Evolutionary conservation across 2,888 invertebrate species (phyloP), one percentile per base, ranked within the genome.

Genomic region (Patella depressa): DNA sequence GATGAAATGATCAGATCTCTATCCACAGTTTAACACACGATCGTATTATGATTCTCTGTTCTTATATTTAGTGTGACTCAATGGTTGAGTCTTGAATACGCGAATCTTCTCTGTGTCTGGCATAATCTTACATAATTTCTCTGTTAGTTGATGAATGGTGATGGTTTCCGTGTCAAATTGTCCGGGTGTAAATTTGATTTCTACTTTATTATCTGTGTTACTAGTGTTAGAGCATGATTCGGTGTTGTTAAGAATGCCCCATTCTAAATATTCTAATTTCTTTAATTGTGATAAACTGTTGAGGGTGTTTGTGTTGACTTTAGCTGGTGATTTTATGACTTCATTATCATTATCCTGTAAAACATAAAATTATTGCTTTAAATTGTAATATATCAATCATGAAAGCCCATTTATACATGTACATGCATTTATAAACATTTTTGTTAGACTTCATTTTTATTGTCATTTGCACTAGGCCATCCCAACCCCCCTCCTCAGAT

Each of bases 301-400:
- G 74, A 87, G 57, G 15, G 86, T 83, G 70, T 84, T 85, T 24
- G 83, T 80, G 81, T 88, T 88, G 19, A 86, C 83, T 73, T 81
- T 72, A n/a, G 86, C 85, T 69, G 45, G 45, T 45, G 45, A 45
- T 45, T 45, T 45, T 9, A 45, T 7, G 0, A 45, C 45, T 45
- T 45, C 45, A 9, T 45, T 45, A 4, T 45, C 45, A 45, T 45
- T 45, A 45, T 45, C 45, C 45, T 45, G 45, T 45, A 45, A 45
- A 45, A 45, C 9, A 34, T 34, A 34, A 34, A 34, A 34, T 5
- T 5, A 34, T 34, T 5, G 5, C 34, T 34, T 34, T 34, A 34
- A 34, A 4, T 34, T 34, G 45, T 45, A 45, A 45, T 45, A 7
- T 45, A 45, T 45, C 9, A 9, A 45, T 45, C 45, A 9, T 9